phyloP scores from a whole-genome alignment of 2,797 vertebrate genomes.

The Oreochromis mossambicus region DNA sequence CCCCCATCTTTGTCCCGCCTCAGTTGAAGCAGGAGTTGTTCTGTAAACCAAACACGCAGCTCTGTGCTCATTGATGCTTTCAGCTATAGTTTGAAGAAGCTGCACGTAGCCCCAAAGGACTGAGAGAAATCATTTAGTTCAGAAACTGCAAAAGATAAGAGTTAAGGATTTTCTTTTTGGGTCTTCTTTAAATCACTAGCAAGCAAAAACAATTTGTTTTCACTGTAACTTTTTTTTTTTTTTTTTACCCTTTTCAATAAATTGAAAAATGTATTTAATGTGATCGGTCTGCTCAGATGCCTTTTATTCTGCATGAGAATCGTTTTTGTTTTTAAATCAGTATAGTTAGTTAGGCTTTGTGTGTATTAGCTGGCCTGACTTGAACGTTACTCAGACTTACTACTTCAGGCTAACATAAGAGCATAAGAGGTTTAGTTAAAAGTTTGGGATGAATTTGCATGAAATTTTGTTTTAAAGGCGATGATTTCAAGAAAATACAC shows the following conservation, averaged over 20 bases:
- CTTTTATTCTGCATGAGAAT: neutral
- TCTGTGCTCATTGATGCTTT: neutral
- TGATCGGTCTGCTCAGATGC: neutral
- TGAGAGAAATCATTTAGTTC: neutral
- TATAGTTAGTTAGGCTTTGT: neutral
- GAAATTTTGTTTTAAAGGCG: fast-evolving
- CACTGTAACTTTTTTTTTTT: conserved; percentile 13
- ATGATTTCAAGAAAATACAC: neutral
- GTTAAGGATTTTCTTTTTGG: neutral
- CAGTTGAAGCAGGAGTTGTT: neutral
- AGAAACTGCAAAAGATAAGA: neutral
- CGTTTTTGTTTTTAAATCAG: fast-evolving
- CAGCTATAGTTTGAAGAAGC: conserved; percentile 1
- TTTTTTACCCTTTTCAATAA: conserved; percentile 50
- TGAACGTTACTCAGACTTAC: neutral
- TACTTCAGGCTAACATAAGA: neutral
- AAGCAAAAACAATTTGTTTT: conserved; percentile 20
- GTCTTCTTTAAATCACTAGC: conserved; percentile 13
- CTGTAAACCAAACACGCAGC: neutral
- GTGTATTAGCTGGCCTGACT: neutral
- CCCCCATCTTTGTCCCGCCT: neutral
- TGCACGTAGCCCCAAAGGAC: neutral
- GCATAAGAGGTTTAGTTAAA: neutral
- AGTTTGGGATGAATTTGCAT: neutral
- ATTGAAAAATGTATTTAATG: conserved; percentile 61